phyloP scores from a whole-genome alignment of 2,888 invertebrate genomes.

The Thereva nobilitata region DNA sequence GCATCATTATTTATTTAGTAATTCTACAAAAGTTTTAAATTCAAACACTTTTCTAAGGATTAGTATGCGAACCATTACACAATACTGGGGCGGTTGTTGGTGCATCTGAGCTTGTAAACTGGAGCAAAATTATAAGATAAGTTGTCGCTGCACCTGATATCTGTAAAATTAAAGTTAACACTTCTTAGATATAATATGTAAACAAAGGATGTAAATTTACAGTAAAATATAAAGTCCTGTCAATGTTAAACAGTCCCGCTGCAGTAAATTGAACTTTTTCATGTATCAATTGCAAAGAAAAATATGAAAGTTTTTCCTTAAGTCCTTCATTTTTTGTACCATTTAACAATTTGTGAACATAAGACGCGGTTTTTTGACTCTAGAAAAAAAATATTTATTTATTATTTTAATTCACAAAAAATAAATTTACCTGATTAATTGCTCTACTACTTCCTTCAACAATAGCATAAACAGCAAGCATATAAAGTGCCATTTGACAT shows the following conservation, averaged over 20 bases:
- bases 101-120: conserved; percentile 51
- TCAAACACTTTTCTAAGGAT: not conserved
- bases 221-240: conserved; percentile 56
- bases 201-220: conserved; percentile 45
- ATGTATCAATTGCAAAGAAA: conserved; percentile 55
- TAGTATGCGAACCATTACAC: not conserved
- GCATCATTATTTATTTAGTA: too few relatives aligned
- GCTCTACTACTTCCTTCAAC: conserved; percentile 57
- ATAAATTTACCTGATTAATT: conserved; percentile 50
- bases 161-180: conserved; percentile 45
- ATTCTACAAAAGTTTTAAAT: not conserved
- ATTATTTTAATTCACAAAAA: not conserved
- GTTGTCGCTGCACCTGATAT: conserved; percentile 57
- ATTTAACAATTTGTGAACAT: conserved; percentile 55
- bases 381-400: conserved; percentile 12
- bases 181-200: not conserved
- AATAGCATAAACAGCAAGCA: conserved; percentile 56
- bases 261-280: conserved; percentile 55
- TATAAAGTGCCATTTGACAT: conserved; percentile 56
- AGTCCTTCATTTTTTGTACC: conserved; percentile 51
- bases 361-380: conserved; percentile 49
- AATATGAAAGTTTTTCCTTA: conserved; percentile 50
- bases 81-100: not conserved
- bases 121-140: conserved; percentile 57
- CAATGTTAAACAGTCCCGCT: conserved; percentile 56